A percentile compares a stretch with the other conserved stretches of the same genome.
Evolutionary conservation across 2,113 vertebrate species (phyloP).

Genomic region (Rattus rattus): DNA sequence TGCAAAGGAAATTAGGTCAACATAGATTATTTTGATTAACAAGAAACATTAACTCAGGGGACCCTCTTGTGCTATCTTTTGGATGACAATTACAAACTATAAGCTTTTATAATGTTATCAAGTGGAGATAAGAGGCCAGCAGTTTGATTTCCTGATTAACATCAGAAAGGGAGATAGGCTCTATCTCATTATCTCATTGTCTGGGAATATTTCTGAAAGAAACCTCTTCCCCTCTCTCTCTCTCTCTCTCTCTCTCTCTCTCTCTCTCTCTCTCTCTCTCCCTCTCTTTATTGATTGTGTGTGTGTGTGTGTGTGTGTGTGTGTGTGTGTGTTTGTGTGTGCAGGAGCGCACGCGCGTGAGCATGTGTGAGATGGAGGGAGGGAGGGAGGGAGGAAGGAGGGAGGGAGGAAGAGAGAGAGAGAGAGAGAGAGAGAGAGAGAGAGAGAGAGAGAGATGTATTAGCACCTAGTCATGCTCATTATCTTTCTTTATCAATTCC

Average conservation of each 20-base stretch:
- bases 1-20: neutral
- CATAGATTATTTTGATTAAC: conserved; percentile 37
- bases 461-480: neutral
- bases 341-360: no score
- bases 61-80: neutral
- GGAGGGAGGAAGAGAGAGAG: no score
- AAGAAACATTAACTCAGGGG: neutral
- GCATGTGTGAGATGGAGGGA: no score
- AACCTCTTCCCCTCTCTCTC: no score
- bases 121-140: neutral
- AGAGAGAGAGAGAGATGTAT: no score
- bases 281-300: neutral
- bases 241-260: neutral
- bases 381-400: no score
- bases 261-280: neutral
- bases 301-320: no score
- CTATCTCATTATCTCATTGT: neutral
- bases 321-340: neutral
- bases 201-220: neutral
- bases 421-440: no score
- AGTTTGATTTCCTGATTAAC: conserved; percentile 9
- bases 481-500: neutral
- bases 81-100: neutral
- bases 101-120: neutral
- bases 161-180: neutral